A percentile compares a stretch with the other conserved stretches of the same genome.
Evolutionary conservation across 2,797 vertebrate species (phyloP).

Genomic region (Hybognathus amarus): DNA sequence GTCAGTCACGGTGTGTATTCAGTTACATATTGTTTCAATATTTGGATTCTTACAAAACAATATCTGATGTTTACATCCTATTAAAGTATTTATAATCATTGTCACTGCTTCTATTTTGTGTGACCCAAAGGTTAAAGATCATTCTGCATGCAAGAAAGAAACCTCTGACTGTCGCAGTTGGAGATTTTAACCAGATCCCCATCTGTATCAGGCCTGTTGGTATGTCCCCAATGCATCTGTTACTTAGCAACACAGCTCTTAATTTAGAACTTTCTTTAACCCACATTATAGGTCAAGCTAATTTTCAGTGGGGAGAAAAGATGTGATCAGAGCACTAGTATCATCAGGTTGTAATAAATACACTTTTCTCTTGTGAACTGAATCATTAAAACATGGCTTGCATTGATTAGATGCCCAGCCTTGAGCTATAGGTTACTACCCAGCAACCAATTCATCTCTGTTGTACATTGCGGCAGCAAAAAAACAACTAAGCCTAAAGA

Average conservation of each 20-base stretch:
- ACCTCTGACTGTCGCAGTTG: constrained; percentile 24
- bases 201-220: constrained; percentile 46
- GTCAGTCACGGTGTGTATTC: constrained; percentile 9
- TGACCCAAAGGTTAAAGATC: neutral
- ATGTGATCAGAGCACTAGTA: constrained; percentile 62
- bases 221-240: constrained; percentile 61
- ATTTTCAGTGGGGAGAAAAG: constrained; percentile 59
- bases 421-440: neutral
- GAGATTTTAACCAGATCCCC: constrained; percentile 29
- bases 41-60: constrained; percentile 8
- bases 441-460: neutral
- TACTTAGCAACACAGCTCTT: constrained; percentile 78
- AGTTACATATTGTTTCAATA: neutral
- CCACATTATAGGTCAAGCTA: constrained; percentile 68
- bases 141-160: constrained; percentile 4
- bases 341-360: constrained; percentile 60
- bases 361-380: constrained; percentile 29
- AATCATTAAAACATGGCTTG: constrained; percentile 5
- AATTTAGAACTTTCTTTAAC: constrained; percentile 72
- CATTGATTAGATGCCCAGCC: constrained; percentile 15
- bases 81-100: constrained; percentile 33
- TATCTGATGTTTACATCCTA: constrained; percentile 42
- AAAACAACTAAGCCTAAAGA: neutral
- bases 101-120: neutral
- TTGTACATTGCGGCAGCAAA: neutral